A percentile compares a stretch with the other conserved stretches of the same genome.
Conservation (phyloP, 2,888 invertebrate species). For the Argyresthia goedartella region DNA sequence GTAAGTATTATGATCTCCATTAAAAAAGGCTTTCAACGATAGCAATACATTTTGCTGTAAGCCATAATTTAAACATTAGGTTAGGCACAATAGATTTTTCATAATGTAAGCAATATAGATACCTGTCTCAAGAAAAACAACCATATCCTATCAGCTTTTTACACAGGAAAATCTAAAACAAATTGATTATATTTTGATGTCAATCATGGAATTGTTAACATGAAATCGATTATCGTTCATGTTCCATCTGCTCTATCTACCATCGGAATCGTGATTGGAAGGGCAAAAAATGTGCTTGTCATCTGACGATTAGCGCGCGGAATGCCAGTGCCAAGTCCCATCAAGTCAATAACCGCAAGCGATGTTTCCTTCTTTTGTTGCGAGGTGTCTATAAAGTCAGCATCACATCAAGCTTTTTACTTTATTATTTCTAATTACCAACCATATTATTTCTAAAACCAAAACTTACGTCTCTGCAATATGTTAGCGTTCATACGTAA, state of each 20-base stretch:
- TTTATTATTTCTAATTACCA: too few relatives aligned
- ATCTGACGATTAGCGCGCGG: constrained; percentile 40
- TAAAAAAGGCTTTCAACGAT: too few relatives aligned
- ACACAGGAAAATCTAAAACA: not conserved
- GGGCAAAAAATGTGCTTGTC: constrained; percentile 45
- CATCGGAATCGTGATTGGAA: constrained; percentile 27
- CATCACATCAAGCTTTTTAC: too few relatives aligned
- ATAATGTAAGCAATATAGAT: too few relatives aligned
- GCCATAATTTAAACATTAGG: too few relatives aligned
- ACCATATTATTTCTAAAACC: too few relatives aligned
- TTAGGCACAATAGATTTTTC: too few relatives aligned
- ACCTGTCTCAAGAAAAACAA: too few relatives aligned
- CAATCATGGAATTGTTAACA: constrained; percentile 28
- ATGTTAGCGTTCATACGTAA: too few relatives aligned
- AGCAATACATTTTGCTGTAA: too few relatives aligned
- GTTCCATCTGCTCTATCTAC: constrained; percentile 24
- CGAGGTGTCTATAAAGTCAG: not conserved
- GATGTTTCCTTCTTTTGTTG: constrained; percentile 5
- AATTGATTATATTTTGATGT: not conserved
- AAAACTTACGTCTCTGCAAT: too few relatives aligned
- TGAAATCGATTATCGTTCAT: constrained; percentile 43
- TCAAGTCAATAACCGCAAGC: not conserved
- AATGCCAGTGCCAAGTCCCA: not conserved
- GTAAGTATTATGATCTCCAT: not conserved
- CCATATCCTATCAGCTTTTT: too few relatives aligned